Conservation (phyloP, 2,113 vertebrate species). For the Sturnus vulgaris region DNA sequence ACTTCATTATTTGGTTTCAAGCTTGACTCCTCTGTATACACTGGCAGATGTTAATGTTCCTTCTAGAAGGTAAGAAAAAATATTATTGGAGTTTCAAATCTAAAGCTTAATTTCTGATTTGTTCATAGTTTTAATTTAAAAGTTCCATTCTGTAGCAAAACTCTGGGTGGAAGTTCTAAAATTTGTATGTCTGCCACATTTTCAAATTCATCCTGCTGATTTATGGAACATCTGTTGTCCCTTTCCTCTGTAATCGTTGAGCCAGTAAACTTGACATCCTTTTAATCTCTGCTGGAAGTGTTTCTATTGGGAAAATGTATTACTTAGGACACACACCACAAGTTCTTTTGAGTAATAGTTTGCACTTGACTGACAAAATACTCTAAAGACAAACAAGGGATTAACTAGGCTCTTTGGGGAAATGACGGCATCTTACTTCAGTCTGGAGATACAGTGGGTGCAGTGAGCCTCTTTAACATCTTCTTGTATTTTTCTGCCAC, state of each 20-base stretch:
- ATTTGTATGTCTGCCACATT: neutral
- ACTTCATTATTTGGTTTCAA: conserved; percentile 93
- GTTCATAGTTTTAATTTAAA: neutral
- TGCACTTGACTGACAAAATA: neutral
- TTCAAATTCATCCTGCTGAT: neutral
- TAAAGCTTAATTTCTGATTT: neutral
- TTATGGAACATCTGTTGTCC: neutral
- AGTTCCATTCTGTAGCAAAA: neutral
- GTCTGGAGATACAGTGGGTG: neutral
- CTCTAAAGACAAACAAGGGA: neutral
- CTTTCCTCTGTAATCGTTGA: neutral
- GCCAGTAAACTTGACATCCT: neutral
- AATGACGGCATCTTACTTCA: neutral
- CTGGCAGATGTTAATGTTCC: conserved; percentile 86
- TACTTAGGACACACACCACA: neutral
- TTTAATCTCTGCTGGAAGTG: neutral
- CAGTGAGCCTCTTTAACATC: neutral
- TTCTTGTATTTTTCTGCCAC: neutral
- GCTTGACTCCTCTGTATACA: conserved; percentile 90
- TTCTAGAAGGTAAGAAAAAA: conserved; percentile 80
- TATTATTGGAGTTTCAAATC: neutral
- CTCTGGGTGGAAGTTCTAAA: neutral
- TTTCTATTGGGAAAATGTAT: neutral
- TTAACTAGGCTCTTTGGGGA: neutral
- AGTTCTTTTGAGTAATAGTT: neutral